Conservation (phyloP, 2,797 vertebrate genomes). For the Pipistrellus pipistrellus region DNA sequence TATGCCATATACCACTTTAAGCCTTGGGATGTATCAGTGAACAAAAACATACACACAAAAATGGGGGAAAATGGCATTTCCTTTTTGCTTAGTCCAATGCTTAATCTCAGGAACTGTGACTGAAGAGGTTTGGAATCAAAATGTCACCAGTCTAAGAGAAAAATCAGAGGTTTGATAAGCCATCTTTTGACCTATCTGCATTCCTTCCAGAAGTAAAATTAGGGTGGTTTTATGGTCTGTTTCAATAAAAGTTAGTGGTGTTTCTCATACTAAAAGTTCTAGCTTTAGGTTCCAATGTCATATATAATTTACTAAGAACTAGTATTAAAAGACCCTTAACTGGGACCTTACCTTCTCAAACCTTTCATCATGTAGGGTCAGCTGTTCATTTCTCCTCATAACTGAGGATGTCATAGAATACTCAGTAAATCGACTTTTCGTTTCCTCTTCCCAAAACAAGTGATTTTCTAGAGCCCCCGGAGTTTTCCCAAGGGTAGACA, state of each 20-base stretch:
- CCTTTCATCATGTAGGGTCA: slow-evolving; percentile 95
- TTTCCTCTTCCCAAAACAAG: slow-evolving; percentile 95
- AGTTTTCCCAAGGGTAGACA: background rate
- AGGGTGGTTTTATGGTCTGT: background rate
- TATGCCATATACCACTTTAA: background rate
- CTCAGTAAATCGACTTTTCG: slow-evolving; percentile 96
- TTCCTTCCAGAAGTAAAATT: slow-evolving; percentile 44
- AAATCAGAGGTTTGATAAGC: background rate
- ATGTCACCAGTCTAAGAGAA: background rate
- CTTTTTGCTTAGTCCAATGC: background rate
- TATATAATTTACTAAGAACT: background rate
- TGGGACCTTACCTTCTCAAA: slow-evolving; percentile 94
- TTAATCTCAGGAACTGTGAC: background rate
- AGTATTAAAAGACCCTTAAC: background rate
- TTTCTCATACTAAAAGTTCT: background rate
- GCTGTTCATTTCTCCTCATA: slow-evolving; percentile 96
- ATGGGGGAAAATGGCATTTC: background rate
- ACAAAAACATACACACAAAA: background rate
- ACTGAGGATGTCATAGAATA: slow-evolving; percentile 97
- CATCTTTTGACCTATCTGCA: background rate
- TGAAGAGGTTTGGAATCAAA: slow-evolving; percentile 29
- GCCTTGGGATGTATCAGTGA: background rate
- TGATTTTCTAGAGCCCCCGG: slow-evolving; percentile 84
- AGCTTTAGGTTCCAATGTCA: background rate
- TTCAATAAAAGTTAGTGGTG: background rate